Evolutionary conservation across 2,113 vertebrate species (phyloP), one percentile per base, ranked within the genome.

Genomic region (Mus musculus): DNA sequence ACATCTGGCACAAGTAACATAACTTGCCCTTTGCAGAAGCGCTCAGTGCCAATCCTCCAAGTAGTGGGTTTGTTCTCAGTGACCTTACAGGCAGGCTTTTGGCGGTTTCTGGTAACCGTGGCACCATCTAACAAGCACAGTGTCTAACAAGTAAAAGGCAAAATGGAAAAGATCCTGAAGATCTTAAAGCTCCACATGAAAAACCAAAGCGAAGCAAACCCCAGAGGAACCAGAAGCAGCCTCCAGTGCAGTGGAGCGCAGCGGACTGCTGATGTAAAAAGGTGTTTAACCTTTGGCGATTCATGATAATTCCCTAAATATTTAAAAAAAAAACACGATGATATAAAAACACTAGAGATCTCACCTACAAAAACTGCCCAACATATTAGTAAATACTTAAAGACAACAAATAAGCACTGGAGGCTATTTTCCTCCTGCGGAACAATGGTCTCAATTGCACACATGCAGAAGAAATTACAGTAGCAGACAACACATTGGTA

Each of bases 301-400:
- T 82, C 86, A 72, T 24, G 30, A 69, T 54, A 19, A 80, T 91
- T 95, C 36, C 76, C 54, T 56, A 95, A 88, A 54, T 82, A 61
- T 71, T 94, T 91, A 76, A 71, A 69, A 69, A 71, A 69, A 69
- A 61, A 61, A 80, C 22, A 91, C 30, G 61, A 4, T 42, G 12
- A 80, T 71, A 95, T 95, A 89, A 77, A 91, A 96, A 84, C 78
- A 90, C 87, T 71, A 36, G 86, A 96, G 91, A 54, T 5, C 28
- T 84, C 28, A 59, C 76, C 54, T 54, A 10, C 16, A 54, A 84
- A 85, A 65, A 46, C n/a, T 65, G 14, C 42, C 42, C n/a, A 42
- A 11, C n/a, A 28, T 42, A 4, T 39, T 4, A 61, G 33, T 54
- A 89, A 67, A 17, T 78, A 75, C 36, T 75, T 75, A 75, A 71